These are phyloP conservation scores for Rhinoraja longicauda DNA, from an alignment of 2,797 vertebrate genomes.

Conservation along the genomic window DNA sequence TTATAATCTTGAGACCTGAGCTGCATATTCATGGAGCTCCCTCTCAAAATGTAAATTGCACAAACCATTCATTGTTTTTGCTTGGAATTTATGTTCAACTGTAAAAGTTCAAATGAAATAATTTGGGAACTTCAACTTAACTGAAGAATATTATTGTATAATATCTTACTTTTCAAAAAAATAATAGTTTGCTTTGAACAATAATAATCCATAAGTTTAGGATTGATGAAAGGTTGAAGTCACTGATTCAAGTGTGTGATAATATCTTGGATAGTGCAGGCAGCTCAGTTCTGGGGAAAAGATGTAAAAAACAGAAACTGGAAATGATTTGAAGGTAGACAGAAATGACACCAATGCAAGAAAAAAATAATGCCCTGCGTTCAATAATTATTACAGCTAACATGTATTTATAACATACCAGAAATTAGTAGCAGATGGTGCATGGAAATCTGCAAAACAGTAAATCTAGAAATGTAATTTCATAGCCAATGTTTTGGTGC, in stretches of 20 bases:
- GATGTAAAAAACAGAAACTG: not conserved
- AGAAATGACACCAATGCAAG: not conserved
- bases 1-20: not conserved
- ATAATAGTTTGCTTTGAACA: not conserved
- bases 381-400: not conserved
- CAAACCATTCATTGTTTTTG: not conserved
- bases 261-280: not conserved
- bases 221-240: too few species aligned
- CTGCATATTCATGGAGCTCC: not conserved
- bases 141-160: not conserved
- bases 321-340: not conserved
- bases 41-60: not conserved
- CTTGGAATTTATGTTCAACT: not conserved
- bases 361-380: not conserved
- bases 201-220: not conserved
- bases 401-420: not conserved
- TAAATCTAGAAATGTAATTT: not conserved
- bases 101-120: not conserved
- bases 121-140: not conserved
- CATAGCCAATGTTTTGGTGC: too few species aligned
- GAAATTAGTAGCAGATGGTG: not conserved
- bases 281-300: not conserved
- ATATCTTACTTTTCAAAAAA: not conserved
- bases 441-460: not conserved
- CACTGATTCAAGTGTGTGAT: not conserved